phyloP scores from a whole-genome alignment of 2,113 vertebrate genomes.

The Petromus typicus region DNA sequence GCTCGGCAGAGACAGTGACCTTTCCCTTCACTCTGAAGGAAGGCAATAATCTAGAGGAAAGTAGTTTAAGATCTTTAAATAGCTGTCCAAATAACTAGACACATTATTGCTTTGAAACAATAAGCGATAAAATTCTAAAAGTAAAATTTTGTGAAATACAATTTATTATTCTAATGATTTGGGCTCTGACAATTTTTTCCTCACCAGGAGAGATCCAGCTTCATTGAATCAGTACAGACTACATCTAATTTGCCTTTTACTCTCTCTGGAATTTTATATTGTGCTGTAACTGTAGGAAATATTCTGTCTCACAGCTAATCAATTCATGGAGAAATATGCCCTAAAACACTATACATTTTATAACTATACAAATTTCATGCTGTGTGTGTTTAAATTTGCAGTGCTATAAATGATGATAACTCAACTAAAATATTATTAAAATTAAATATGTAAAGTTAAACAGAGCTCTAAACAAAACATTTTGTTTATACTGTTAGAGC shows the following conservation, averaged over 20 bases:
- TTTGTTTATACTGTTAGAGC: conserved; percentile 83
- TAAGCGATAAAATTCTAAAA: conserved; percentile 1
- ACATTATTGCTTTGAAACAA: conserved; percentile 44
- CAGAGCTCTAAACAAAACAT: conserved; percentile 84
- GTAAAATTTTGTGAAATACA: conserved; percentile 29
- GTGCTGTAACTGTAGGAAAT: background rate
- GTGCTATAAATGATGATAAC: conserved; percentile 82
- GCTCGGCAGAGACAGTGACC: background rate
- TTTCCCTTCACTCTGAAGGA: conserved; percentile 34
- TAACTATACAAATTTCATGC: conserved; percentile 78
- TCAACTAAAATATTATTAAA: conserved; percentile 84
- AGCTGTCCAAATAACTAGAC: background rate
- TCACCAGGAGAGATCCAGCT: background rate
- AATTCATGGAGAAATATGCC: conserved; percentile 59
- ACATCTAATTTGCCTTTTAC: conserved; percentile 12
- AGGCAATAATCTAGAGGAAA: conserved; percentile 10
- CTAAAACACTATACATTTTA: conserved; percentile 73
- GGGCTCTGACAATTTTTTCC: background rate
- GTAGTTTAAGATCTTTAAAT: background rate
- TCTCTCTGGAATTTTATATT: conserved; percentile 38
- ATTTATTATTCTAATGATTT: background rate
- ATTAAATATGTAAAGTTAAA: conserved; percentile 85
- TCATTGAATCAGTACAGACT: conserved; percentile 2
- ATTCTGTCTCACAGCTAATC: conserved; percentile 60
- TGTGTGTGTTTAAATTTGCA: conserved; percentile 78